These are phyloP conservation scores for Ctena decussata DNA, from an alignment of 2,888 invertebrate species.

Conservation along the genomic window DNA sequence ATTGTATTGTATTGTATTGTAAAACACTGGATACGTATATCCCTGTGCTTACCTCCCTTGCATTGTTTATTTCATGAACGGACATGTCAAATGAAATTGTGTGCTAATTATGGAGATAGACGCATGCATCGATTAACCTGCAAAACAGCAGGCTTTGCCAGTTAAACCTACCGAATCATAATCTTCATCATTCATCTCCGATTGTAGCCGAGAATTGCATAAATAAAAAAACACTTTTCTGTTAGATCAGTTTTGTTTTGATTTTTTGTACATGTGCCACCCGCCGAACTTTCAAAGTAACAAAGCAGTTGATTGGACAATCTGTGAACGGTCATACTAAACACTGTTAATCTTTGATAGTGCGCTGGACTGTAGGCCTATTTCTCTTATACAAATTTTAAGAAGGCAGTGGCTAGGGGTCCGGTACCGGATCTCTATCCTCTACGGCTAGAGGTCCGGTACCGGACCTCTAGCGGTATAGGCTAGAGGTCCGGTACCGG, in stretches of 20 bases:
- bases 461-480: too few species aligned
- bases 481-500: too few species aligned
- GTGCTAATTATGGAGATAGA: neutral
- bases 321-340: neutral
- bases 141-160: too few species aligned
- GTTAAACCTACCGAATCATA: neutral
- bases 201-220: neutral
- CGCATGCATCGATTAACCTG: too few species aligned
- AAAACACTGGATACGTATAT: too few species aligned
- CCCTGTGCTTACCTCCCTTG: neutral
- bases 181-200: neutral
- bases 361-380: too few species aligned
- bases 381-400: too few species aligned
- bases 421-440: too few species aligned
- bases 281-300: slow-evolving; percentile 50
- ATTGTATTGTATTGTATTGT: too few species aligned
- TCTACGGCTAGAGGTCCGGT: too few species aligned
- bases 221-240: neutral
- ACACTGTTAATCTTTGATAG: too few species aligned
- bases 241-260: neutral
- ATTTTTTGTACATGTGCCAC: slow-evolving; percentile 21
- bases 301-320: slow-evolving; percentile 41
- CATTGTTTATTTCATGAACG: neutral
- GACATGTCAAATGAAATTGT: neutral
- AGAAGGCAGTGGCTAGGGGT: too few species aligned